Evolutionary conservation across 2,113 vertebrate species (phyloP), one percentile per base, ranked within the genome.

Genomic region (Misgurnus mizolepis): DNA sequence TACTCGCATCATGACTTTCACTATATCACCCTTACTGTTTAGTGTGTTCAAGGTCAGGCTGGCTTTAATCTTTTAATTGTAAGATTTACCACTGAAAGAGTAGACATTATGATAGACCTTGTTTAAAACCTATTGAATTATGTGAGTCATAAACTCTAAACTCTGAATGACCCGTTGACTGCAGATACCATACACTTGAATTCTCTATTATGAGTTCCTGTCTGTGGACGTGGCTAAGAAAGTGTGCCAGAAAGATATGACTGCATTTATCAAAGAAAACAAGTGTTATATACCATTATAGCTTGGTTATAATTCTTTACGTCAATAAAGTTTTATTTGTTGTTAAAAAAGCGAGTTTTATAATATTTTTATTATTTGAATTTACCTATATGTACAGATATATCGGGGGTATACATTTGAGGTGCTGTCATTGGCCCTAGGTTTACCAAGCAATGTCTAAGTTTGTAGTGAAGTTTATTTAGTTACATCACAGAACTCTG

Each of bases 101-200:
- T 55, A 90, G 94, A 91, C 89, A 91, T 85, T 90, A 90, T 93
- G 91, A 93, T 88, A 88, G 89, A 89, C 84, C 90, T 89, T 91
- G 91, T 93, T 94, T 93, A 89, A 47, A 89, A 90, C 90, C 91
- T 92, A 91, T 93, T 92, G 92, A 93, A 93, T 93, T 91, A 87
- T 84, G 81, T 89, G 90, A 94, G 93, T 93, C 92, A 89, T 93
- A 94, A 93, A 94, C 94, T 94, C 88, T 94, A 92, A 95, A 94
- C 92, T 91, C 86, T 75, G 76, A 0, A 10, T 91, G 91, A 93
- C 93, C 93, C 93, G 92, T 39, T 94, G 91, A 91, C 92, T 91
- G 90, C 92, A 86, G n/a, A 50, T 76, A 49, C 58, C 41, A 9
- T 49, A 17, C 7, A 0, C 22, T 39, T 64, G 12, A 64, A n/a